phyloP scores from a whole-genome alignment of 2,888 invertebrate species.

The Linnaemya tessellans region DNA sequence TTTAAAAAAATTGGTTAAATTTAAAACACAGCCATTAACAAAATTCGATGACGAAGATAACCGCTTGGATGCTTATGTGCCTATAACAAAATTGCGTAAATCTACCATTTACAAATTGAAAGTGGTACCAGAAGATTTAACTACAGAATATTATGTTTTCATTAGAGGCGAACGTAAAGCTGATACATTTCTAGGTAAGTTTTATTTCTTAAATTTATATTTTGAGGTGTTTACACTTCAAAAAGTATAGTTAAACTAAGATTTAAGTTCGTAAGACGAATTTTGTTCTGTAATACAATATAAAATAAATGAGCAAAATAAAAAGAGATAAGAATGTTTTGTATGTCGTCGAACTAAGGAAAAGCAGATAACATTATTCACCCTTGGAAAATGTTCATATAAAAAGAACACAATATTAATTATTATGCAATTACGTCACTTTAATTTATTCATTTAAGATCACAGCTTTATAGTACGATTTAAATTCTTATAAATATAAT shows the following conservation, averaged over 20 bases:
- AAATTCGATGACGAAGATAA: slow-evolving; percentile 73
- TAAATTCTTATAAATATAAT: neutral
- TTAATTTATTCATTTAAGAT: neutral
- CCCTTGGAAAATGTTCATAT: slow-evolving; percentile 72
- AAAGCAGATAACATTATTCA: slow-evolving; percentile 75
- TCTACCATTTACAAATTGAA: slow-evolving; percentile 78
- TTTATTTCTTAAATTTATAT: neutral
- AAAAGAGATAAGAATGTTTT: slow-evolving; percentile 46
- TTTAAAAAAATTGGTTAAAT: slow-evolving; percentile 81
- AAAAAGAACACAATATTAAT: slow-evolving; percentile 11
- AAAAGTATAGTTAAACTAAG: slow-evolving; percentile 41
- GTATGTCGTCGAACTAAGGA: slow-evolving; percentile 31
- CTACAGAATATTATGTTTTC: slow-evolving; percentile 78
- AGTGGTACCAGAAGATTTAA: slow-evolving; percentile 77
- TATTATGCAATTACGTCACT: slow-evolving; percentile 29
- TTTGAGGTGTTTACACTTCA: slow-evolving; percentile 44
- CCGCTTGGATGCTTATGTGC: slow-evolving; percentile 80
- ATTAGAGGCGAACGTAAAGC: slow-evolving; percentile 81
- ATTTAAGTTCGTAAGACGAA: neutral
- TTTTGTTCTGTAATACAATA: neutral
- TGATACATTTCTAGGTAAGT: slow-evolving; percentile 81
- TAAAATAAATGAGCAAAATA: slow-evolving; percentile 21
- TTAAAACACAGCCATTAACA: slow-evolving; percentile 75
- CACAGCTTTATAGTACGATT: neutral
- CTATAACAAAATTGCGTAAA: slow-evolving; percentile 80